Conservation (phyloP, 2,113 vertebrate species). For the Pituophis catenifer region DNA sequence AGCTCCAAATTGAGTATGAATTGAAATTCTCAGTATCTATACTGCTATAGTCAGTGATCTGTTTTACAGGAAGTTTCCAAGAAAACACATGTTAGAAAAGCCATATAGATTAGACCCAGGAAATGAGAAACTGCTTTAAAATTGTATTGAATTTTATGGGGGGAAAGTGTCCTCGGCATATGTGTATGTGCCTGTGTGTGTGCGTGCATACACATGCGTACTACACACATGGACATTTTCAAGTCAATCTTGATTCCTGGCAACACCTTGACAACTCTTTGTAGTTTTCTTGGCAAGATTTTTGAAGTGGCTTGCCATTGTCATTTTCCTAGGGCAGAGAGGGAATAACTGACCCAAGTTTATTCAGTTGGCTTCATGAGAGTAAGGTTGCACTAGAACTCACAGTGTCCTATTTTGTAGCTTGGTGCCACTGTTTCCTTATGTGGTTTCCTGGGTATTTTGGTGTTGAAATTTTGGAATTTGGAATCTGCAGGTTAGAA, state of each 20-base stretch:
- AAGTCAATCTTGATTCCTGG: not conserved
- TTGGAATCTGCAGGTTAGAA: not conserved
- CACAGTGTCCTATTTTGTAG: not conserved
- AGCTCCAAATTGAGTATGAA: not conserved
- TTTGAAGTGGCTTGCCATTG: not conserved
- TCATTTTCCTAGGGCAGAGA: not conserved
- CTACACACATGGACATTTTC: not conserved
- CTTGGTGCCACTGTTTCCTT: not conserved
- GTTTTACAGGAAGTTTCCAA: not conserved
- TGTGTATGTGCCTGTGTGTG: not conserved
- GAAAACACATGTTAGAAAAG: not conserved
- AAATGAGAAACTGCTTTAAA: not conserved
- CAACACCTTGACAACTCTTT: not conserved
- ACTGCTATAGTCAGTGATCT: not conserved
- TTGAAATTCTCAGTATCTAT: not conserved
- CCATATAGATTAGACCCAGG: not conserved
- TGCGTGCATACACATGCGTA: fast-evolving
- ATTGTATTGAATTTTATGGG: not conserved
- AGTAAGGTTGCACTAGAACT: not conserved
- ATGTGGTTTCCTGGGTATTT: not conserved
- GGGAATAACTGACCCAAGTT: not conserved
- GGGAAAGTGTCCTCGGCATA: not conserved
- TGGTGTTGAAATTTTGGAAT: not conserved
- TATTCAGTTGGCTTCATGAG: not conserved
- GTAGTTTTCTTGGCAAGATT: not conserved